These are phyloP conservation scores for Papilio glaucus DNA, from an alignment of 1,140 invertebrate genomes.

Conservation along the genomic window DNA sequence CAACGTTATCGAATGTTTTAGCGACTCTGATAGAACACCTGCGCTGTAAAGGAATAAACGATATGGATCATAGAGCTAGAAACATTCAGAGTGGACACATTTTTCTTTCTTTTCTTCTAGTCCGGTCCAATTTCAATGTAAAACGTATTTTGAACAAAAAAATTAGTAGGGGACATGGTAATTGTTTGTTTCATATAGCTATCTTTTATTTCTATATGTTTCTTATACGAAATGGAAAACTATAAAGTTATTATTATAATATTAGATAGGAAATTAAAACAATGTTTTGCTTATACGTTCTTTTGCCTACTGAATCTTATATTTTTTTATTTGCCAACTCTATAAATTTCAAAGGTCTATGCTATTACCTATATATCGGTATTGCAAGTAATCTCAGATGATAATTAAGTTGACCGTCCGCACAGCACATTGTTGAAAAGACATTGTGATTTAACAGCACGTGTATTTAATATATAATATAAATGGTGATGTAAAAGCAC, in stretches of 20 bases:
- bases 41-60: background rate
- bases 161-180: no score
- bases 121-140: no score
- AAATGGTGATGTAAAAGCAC: background rate
- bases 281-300: no score
- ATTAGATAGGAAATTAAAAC: no score
- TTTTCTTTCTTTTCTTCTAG: no score
- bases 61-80: background rate
- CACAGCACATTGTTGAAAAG: background rate
- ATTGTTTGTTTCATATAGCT: no score
- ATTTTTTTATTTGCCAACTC: background rate
- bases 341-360: background rate
- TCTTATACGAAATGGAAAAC: no score
- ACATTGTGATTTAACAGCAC: background rate
- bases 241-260: no score
- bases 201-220: no score
- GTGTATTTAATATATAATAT: background rate
- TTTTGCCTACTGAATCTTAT: background rate
- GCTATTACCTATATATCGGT: background rate
- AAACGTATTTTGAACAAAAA: no score
- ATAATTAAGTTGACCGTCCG: background rate
- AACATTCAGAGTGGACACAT: background rate
- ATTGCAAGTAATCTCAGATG: background rate
- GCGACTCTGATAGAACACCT: slow-evolving; percentile 1
- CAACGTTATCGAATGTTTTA: background rate